These are phyloP conservation scores for Silurus lanzhouensis DNA, from an alignment of 2,797 vertebrate genomes.

Conservation along the genomic window DNA sequence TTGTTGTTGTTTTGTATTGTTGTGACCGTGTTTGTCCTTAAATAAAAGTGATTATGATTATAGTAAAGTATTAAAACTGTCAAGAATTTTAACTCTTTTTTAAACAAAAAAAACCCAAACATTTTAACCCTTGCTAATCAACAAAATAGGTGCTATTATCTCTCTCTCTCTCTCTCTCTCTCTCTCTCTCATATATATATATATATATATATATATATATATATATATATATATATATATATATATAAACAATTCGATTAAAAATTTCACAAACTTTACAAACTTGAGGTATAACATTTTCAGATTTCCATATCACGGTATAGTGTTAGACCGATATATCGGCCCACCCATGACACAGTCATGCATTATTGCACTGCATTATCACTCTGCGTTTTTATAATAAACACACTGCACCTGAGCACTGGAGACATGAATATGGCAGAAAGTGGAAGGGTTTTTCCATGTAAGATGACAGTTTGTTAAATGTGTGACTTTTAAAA, in stretches of 20 bases:
- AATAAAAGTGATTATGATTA: too few species aligned
- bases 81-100: too few species aligned
- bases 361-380: not conserved
- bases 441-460: not conserved
- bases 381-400: constrained; percentile 1
- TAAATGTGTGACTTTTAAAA: not conserved
- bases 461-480: not conserved
- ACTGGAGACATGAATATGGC: not conserved
- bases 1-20: too few species aligned
- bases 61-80: too few species aligned
- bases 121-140: not conserved
- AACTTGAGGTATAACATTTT: not conserved
- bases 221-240: too few species aligned
- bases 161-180: too few species aligned
- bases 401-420: not conserved
- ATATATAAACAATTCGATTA: not conserved
- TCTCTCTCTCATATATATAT: too few species aligned
- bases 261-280: not conserved
- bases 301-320: not conserved
- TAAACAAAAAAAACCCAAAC: not conserved
- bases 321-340: not conserved
- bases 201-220: too few species aligned
- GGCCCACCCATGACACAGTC: not conserved
- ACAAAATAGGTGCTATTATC: not conserved
- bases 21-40: too few species aligned